These are phyloP conservation scores for Thymallus thymallus DNA, from an alignment of 2,113 vertebrate genomes.

Conservation along the genomic window DNA sequence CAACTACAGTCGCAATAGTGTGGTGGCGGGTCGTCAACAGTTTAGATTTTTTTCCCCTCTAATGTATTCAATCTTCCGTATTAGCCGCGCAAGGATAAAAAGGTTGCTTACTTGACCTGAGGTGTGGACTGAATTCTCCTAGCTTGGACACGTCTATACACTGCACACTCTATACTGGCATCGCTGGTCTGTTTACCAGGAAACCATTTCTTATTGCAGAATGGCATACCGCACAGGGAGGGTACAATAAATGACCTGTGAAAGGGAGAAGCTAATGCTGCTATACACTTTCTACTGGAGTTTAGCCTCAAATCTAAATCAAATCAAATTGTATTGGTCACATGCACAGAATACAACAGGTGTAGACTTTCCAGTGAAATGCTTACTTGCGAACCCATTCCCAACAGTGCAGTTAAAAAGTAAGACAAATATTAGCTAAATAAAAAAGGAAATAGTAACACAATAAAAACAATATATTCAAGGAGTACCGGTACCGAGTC, in stretches of 20 bases:
- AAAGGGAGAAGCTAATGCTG: slow-evolving; percentile 10
- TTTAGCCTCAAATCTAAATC: too few species aligned
- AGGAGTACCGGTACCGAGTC: too few species aligned
- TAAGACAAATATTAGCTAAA: too few species aligned
- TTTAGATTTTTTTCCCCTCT: slow-evolving; percentile 26
- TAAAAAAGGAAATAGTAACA: too few species aligned
- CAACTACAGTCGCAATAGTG: neutral
- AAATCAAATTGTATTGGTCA: too few species aligned
- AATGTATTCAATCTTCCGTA: slow-evolving; percentile 48
- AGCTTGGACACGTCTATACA: slow-evolving; percentile 21
- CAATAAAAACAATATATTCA: too few species aligned
- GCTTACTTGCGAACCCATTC: too few species aligned
- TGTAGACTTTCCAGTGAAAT: too few species aligned
- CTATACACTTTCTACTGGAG: neutral
- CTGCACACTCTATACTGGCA: slow-evolving; percentile 31
- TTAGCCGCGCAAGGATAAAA: neutral
- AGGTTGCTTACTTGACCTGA: slow-evolving; percentile 25
- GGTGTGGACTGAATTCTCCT: too few species aligned
- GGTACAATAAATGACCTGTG: slow-evolving; percentile 49
- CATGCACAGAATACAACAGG: too few species aligned
- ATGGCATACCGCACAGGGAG: slow-evolving; percentile 26
- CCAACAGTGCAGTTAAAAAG: too few species aligned
- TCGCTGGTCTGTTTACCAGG: slow-evolving; percentile 51
- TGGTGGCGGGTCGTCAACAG: neutral
- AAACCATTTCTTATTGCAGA: slow-evolving; percentile 42